Conservation (phyloP, 2,113 vertebrate genomes). For the Stegostoma tigrinum region DNA sequence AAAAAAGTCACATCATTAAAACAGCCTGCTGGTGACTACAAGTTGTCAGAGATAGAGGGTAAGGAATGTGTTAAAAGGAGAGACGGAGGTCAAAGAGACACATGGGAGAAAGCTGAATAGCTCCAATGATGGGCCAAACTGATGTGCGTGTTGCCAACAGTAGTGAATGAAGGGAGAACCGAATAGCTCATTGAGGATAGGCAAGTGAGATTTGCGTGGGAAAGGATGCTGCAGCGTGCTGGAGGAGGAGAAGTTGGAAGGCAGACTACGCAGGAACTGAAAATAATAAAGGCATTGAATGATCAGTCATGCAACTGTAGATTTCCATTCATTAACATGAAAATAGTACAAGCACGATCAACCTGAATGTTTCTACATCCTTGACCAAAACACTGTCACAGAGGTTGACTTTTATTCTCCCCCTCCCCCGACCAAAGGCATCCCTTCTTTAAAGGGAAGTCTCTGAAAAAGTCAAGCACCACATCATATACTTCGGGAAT, state of each 20-base stretch:
- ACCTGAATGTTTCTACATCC: neutral
- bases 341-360: neutral
- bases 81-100: neutral
- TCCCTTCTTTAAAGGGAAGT: neutral
- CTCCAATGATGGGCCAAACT: neutral
- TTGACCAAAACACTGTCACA: neutral
- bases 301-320: neutral
- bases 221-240: neutral
- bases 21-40: neutral
- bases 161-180: neutral
- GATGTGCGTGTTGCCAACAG: neutral
- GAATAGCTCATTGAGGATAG: neutral
- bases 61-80: neutral
- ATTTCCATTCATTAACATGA: neutral
- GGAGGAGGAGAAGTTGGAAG: neutral
- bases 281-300: neutral
- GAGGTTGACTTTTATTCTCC: neutral
- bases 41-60: neutral
- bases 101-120: neutral
- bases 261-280: neutral
- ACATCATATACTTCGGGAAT: neutral
- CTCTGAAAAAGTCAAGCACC: neutral
- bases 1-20: neutral
- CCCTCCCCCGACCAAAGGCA: neutral
- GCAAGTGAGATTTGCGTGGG: neutral